Percentiles rank a stretch among this genome's conserved stretches.
Conservation (phyloP, 2,797 vertebrate species). For the Rhabdomys pumilio region DNA sequence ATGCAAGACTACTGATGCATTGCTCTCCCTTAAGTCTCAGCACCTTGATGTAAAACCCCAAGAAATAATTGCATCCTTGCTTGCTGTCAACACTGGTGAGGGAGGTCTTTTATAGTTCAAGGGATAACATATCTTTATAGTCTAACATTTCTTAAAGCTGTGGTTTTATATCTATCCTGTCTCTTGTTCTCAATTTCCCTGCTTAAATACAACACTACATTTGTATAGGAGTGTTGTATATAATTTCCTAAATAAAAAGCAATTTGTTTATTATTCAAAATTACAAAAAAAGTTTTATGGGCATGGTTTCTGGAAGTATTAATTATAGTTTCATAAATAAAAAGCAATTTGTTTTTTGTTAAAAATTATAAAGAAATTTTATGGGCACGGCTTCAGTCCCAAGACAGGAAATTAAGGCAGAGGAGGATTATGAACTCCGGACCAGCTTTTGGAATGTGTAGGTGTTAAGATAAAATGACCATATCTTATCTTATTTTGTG, state of each 20-base stretch:
- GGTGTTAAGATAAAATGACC: not conserved
- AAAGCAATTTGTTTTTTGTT: not conserved
- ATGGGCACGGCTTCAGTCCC: not conserved
- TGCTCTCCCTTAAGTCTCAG: not conserved
- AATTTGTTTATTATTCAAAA: conserved; percentile 3
- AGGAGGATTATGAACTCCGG: not conserved
- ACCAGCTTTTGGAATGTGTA: not conserved
- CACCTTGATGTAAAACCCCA: not conserved
- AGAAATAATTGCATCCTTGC: not conserved
- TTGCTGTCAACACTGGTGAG: not conserved
- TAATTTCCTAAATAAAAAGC: not conserved
- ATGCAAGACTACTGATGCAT: not conserved
- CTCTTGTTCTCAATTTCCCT: not conserved
- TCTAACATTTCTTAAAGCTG: not conserved
- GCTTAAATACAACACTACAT: not conserved
- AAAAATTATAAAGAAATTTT: not conserved
- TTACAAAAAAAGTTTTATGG: too few relatives aligned
- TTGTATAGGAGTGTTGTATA: not conserved
- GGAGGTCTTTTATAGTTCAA: not conserved
- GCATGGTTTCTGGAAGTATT: too few relatives aligned
- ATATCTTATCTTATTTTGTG: not conserved
- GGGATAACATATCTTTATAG: not conserved
- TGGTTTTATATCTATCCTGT: not conserved
- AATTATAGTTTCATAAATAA: not conserved
- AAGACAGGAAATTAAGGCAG: not conserved